Evolutionary conservation across 2,113 vertebrate species (phyloP).

Genomic region (Ia io): DNA sequence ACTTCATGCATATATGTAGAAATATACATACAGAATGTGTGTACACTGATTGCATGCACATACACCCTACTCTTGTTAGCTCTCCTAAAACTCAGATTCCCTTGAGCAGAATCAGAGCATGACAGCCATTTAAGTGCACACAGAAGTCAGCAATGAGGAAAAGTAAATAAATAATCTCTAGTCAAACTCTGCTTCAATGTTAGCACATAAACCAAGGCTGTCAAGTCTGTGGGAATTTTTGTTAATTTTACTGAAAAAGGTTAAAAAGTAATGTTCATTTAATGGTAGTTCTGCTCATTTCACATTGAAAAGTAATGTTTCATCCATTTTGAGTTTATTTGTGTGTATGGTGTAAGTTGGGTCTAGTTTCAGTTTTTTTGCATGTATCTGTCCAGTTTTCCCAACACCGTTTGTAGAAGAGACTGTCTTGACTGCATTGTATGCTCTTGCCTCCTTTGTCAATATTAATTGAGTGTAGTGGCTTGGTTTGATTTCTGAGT

Average conservation of each 20-base stretch:
- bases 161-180: background rate
- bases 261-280: conserved; percentile 31
- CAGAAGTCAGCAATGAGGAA: background rate
- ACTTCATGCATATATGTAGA: background rate
- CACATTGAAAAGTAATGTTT: background rate
- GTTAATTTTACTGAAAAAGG: background rate
- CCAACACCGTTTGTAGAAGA: no score
- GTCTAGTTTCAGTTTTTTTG: no score
- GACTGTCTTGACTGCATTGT: no score
- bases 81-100: background rate
- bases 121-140: background rate
- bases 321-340: no score
- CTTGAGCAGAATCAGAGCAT: background rate
- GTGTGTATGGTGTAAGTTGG: no score
- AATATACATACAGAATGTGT: background rate
- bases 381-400: no score
- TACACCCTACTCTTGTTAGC: background rate
- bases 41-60: background rate
- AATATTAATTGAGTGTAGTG: no score
- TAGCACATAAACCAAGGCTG: background rate
- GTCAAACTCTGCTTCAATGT: background rate
- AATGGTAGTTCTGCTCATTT: conserved; percentile 16
- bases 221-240: background rate
- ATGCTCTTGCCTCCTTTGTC: no score
- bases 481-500: no score